Evolutionary conservation across 2,113 vertebrate genomes (phyloP).

Genomic region (Argyrosomus japonicus): DNA sequence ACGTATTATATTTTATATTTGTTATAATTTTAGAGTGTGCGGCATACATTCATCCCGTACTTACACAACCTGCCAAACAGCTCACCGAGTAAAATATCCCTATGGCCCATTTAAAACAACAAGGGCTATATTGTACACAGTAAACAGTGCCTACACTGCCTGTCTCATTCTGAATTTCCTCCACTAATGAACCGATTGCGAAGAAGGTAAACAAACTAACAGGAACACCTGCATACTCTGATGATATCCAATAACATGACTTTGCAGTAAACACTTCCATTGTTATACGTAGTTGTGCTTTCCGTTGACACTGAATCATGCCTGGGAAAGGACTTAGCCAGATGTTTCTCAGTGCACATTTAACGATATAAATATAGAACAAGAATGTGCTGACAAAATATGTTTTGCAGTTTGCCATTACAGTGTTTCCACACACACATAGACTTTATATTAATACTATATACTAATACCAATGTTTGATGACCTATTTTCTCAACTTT

Average conservation of each 20-base stretch:
- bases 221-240: background rate
- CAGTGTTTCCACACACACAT: no score
- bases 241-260: background rate
- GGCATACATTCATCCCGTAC: background rate
- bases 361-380: no score
- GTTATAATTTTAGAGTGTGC: background rate
- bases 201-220: background rate
- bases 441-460: no score
- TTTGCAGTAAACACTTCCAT: background rate
- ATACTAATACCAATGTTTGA: no score
- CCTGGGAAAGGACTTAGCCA: background rate
- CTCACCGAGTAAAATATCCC: conserved; percentile 17
- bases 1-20: background rate
- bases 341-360: no score
- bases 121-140: background rate
- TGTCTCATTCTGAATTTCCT: background rate
- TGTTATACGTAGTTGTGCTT: background rate
- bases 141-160: background rate
- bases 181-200: background rate
- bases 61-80: conserved; percentile 18
- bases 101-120: conserved; percentile 15
- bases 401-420: no score
- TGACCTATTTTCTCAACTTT: no score
- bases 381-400: no score
- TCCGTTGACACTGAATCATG: background rate